These are phyloP conservation scores for Drosophila paracracens DNA, from an alignment of 2,888 invertebrate species.

Conservation along the genomic window DNA sequence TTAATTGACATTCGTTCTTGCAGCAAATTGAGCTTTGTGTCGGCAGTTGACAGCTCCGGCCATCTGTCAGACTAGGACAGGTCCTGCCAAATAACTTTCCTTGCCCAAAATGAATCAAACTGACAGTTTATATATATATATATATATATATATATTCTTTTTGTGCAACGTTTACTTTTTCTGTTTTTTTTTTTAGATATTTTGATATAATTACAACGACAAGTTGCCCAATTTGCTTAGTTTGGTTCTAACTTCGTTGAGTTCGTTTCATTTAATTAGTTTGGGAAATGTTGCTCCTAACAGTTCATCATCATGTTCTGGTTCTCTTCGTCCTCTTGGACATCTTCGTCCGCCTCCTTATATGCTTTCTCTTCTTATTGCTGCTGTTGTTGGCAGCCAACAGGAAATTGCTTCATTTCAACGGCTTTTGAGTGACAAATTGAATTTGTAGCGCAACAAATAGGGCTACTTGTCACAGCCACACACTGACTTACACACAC, in stretches of 20 bases:
- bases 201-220: conserved; percentile 76
- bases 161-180: conserved; percentile 36
- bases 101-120: conserved; percentile 67
- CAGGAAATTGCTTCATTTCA: conserved; percentile 73
- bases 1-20: conserved; percentile 76
- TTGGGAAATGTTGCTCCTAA: conserved; percentile 65
- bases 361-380: conserved; percentile 5
- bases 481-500: conserved; percentile 19
- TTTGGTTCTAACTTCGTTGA: conserved; percentile 52
- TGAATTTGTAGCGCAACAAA: conserved; percentile 71
- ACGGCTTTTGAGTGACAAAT: conserved; percentile 76
- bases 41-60: conserved; percentile 50
- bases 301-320: conserved; percentile 27
- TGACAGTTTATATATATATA: conserved; percentile 56
- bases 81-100: conserved; percentile 54
- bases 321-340: neutral
- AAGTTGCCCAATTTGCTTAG: conserved; percentile 77
- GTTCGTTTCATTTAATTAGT: conserved; percentile 76
- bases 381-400: conserved; percentile 46
- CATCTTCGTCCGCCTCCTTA: neutral
- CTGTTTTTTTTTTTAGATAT: conserved; percentile 52
- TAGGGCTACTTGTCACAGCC: conserved; percentile 68
- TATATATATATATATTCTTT: conserved; percentile 9
- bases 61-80: conserved; percentile 67
- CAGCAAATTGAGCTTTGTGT: conserved; percentile 73